Base-by-base conservation (phyloP, 2,113 vertebrate genomes). In the Proteles cristata region DNA sequence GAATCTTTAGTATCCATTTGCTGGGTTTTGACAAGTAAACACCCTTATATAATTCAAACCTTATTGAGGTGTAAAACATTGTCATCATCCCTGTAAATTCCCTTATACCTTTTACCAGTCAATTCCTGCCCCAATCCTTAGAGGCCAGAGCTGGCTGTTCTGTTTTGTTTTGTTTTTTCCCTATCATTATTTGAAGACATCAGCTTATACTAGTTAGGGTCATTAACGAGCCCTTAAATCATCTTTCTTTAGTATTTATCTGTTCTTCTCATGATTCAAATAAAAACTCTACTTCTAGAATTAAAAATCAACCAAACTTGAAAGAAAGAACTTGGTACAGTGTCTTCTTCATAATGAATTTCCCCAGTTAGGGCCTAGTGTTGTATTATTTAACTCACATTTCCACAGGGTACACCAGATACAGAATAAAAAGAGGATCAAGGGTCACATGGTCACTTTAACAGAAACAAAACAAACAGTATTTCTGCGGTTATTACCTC, bases 211-310 rank as follows among this genome's bases (percentile, higher is more conserved):
- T 33, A 53, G 55, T 83, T 69, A 43, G 14, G 71, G 81, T 33
- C 33, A 90, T 71, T 73, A 96, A 87, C 84, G 79, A 95, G 16
- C 14, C 23, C 85, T 76, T 31, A 92, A 95, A 76, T 82, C 80
- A 93, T 80, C 45, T 88, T 92, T 79, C 58, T 93, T 85, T 25
- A 61, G 23, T 55, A 66, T 33, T 86, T 92, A 83, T 55, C 48
- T 95, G 50, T 82, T 95, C 15, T 94, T 93, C 19, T 88, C 45
- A 76, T 80, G 31, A 90, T 89, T 92, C 28, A 68, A 28, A 69
- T 84, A 84, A 97, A 21, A 81, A 87, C 7, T 82, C 35, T 65
- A 35, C 79, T 96, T 97, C 79, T 39, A 94, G 94, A 92, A 95
- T 92, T 93, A 45, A 91, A 87, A 95, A 50, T 94, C 66, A 93